Conservation (phyloP, 1,140 invertebrate genomes). For the Drosophila mojavensis region DNA sequence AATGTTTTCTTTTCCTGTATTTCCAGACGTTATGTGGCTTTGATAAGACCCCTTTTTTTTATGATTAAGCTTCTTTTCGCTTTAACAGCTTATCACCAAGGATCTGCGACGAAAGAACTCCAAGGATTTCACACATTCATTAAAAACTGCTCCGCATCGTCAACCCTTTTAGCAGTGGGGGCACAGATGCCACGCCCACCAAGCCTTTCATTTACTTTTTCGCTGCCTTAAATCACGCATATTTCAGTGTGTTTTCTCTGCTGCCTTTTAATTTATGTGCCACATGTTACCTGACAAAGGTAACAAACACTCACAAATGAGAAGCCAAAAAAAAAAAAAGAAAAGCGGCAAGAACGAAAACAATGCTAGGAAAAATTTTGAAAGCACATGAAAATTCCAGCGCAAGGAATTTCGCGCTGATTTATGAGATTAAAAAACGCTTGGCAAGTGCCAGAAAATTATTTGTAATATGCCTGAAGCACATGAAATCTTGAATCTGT, state of each 20-base stretch:
- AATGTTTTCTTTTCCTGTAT: too few relatives aligned
- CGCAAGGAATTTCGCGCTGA: conserved; percentile 72
- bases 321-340: conserved; percentile 36
- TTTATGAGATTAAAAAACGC: conserved; percentile 58
- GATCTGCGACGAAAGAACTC: conserved; percentile 11
- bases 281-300: conserved; percentile 72
- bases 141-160: conserved; percentile 38
- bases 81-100: conserved; percentile 54
- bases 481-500: neutral
- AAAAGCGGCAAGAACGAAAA: conserved; percentile 30
- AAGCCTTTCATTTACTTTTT: conserved; percentile 49
- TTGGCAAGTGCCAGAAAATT: conserved; percentile 17
- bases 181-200: neutral
- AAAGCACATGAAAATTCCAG: conserved; percentile 53
- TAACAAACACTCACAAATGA: conserved; percentile 48
- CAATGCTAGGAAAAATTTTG: conserved; percentile 56
- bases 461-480: neutral
- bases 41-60: neutral
- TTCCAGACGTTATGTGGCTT: too few relatives aligned
- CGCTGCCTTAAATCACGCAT: conserved; percentile 36
- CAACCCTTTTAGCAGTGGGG: conserved; percentile 26
- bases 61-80: conserved; percentile 11
- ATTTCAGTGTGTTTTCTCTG: conserved; percentile 31
- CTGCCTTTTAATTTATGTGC: conserved; percentile 69
- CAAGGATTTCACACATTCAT: conserved; percentile 51